Evolutionary conservation across 1,140 invertebrate genomes (phyloP).

Genomic region (Eumeta japonica): DNA sequence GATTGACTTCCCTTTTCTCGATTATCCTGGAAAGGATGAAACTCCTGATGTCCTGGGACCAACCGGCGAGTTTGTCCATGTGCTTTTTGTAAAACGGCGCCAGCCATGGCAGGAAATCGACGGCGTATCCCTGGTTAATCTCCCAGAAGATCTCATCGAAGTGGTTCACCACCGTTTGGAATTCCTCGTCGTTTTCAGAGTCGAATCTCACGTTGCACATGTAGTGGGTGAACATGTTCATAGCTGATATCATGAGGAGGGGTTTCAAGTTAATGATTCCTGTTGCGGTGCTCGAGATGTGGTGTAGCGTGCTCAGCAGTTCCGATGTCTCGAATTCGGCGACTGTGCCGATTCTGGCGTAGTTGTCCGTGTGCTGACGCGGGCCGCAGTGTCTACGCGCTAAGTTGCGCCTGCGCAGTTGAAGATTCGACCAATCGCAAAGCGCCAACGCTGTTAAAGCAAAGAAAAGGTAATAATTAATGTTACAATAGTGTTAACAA

Average conservation of each 20-base stretch:
- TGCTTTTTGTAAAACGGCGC: constrained; percentile 70
- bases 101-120: constrained; percentile 86
- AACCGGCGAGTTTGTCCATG: constrained; percentile 66
- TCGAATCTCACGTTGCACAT: constrained; percentile 78
- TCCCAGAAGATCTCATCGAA: constrained; percentile 89
- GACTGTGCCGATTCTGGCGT: constrained; percentile 65
- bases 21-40: constrained; percentile 76
- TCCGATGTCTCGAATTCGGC: constrained; percentile 62
- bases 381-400: constrained; percentile 76
- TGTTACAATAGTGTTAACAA: too few species aligned
- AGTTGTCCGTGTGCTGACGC: constrained; percentile 68
- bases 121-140: constrained; percentile 83
- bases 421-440: constrained; percentile 82
- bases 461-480: too few species aligned
- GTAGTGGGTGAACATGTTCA: constrained; percentile 82
- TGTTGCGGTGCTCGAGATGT: constrained; percentile 23
- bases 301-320: constrained; percentile 59
- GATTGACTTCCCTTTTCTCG: constrained; percentile 57
- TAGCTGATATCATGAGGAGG: constrained; percentile 67
- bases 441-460: constrained; percentile 79
- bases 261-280: constrained; percentile 46
- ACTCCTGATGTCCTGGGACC: constrained; percentile 69
- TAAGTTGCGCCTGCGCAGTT: constrained; percentile 75
- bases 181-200: constrained; percentile 65
- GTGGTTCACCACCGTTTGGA: constrained; percentile 65